phyloP scores from a whole-genome alignment of 2,797 vertebrate genomes.

The Zonotrichia albicollis region DNA sequence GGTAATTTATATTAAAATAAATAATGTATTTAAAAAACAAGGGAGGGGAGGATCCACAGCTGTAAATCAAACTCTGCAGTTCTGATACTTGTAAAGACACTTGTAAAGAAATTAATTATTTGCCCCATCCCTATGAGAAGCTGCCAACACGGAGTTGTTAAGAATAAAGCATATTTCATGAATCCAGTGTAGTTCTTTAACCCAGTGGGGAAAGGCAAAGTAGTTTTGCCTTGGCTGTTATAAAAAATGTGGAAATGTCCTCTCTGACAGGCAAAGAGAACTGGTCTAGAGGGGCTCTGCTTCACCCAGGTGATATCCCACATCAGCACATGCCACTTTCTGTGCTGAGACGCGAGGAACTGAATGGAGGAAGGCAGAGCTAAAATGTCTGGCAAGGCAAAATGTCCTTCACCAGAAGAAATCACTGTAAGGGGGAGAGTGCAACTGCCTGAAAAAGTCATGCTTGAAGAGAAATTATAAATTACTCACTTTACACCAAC shows the following conservation, averaged over 20 bases:
- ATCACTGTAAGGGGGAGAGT: neutral
- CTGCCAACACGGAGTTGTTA: neutral
- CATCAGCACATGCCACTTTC: neutral
- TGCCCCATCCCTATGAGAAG: neutral
- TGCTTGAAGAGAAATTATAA: neutral
- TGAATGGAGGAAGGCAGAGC: neutral
- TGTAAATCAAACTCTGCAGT: neutral
- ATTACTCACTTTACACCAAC: neutral
- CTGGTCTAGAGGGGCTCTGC: neutral
- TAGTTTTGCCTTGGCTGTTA: neutral
- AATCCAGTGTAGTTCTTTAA: neutral
- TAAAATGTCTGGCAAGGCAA: neutral
- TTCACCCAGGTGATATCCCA: neutral
- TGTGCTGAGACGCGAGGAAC: neutral
- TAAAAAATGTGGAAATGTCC: neutral
- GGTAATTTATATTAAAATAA: constrained; percentile 1
- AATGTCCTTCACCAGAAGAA: neutral
- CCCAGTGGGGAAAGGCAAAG: neutral
- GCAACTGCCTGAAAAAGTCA: neutral
- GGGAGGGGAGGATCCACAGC: neutral
- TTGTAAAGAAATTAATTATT: neutral
- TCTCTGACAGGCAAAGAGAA: neutral
- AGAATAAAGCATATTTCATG: neutral
- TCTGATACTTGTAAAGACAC: neutral
- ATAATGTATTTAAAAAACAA: neutral